These are phyloP conservation scores for Synergus japonicus DNA, from an alignment of 2,888 invertebrate species.

Conservation along the genomic window DNA sequence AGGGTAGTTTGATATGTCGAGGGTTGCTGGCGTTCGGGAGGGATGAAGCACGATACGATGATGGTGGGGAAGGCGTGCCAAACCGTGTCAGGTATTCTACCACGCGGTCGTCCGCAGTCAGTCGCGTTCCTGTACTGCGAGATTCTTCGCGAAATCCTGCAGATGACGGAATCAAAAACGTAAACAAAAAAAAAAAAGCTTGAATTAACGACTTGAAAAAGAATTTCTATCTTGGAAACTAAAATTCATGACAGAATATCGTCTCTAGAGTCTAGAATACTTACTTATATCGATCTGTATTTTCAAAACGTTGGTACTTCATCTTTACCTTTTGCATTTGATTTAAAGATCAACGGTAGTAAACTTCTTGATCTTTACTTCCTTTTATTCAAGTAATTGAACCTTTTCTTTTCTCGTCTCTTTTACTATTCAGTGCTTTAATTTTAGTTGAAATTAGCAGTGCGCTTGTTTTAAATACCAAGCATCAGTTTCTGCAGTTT, in stretches of 20 bases:
- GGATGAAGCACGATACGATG: conserved; percentile 6
- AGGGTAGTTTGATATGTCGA: conserved; percentile 3
- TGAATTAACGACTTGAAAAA: not conserved
- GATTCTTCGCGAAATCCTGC: not conserved
- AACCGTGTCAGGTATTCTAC: conserved; percentile 69
- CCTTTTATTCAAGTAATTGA: no score
- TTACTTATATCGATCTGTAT: not conserved
- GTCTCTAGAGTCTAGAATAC: not conserved
- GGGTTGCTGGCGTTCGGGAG: conserved; percentile 4
- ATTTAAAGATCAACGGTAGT: not conserved
- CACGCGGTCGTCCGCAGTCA: conserved; percentile 70
- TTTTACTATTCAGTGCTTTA: not conserved
- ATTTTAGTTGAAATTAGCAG: not conserved
- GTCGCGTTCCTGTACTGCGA: conserved; percentile 57
- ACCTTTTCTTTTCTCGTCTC: not conserved
- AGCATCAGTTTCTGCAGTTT: not conserved
- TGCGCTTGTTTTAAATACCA: not conserved
- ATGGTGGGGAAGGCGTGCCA: conserved; percentile 67
- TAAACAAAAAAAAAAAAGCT: not conserved
- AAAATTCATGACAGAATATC: not conserved
- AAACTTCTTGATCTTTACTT: not conserved
- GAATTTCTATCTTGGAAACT: not conserved
- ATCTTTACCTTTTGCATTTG: not conserved
- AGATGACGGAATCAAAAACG: not conserved
- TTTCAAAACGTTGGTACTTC: not conserved